Conservation (phyloP, 2,113 vertebrate genomes). For the Amphiprion ocellaris region DNA sequence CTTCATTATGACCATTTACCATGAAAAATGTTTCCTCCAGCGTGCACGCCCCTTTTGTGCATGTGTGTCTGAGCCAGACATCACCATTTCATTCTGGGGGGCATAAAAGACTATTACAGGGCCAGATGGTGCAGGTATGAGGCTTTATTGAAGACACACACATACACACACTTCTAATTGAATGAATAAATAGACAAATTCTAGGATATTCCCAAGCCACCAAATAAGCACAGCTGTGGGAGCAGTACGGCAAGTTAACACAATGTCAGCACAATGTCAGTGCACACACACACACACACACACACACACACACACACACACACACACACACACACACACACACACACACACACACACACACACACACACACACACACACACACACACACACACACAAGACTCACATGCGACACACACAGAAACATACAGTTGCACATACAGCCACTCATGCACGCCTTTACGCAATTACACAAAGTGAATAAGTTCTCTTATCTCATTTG, state of each 20-base stretch:
- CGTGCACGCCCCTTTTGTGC: slow-evolving; percentile 1
- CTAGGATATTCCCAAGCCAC: slow-evolving; percentile 65
- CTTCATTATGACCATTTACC: no score
- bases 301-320: background rate
- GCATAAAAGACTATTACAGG: slow-evolving; percentile 71
- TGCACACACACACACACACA: background rate
- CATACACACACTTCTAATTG: slow-evolving; percentile 52
- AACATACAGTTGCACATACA: slow-evolving; percentile 14
- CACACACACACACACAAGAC: background rate
- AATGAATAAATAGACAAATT: slow-evolving; percentile 72
- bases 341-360: background rate
- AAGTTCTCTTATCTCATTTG: slow-evolving; percentile 27
- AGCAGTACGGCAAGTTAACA: slow-evolving; percentile 58
- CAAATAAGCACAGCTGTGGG: slow-evolving; percentile 65
- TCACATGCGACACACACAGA: slow-evolving; percentile 18
- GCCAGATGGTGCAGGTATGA: slow-evolving; percentile 76
- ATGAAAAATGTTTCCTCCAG: no score
- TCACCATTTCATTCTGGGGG: slow-evolving; percentile 72
- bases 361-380: background rate
- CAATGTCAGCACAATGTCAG: slow-evolving; percentile 54
- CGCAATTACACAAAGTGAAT: slow-evolving; percentile 17
- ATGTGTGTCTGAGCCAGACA: slow-evolving; percentile 53
- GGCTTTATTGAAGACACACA: slow-evolving; percentile 55
- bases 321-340: slow-evolving; percentile 5
- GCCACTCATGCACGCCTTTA: background rate